Evolutionary conservation across 2,888 invertebrate species (phyloP), one percentile per base, ranked within the genome.

Genomic region (Drosophila aldrichi): DNA sequence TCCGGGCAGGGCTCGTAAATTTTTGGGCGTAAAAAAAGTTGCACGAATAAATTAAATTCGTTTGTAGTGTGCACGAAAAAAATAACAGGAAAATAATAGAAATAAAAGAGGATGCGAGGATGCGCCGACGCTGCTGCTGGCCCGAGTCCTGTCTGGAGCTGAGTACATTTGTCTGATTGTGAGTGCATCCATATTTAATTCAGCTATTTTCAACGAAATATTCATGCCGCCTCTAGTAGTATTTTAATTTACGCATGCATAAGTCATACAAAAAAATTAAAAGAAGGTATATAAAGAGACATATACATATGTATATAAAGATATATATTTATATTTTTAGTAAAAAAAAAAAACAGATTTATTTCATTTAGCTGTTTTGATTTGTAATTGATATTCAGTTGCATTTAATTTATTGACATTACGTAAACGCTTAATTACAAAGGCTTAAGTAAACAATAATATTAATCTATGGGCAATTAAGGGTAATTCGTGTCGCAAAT

Each of bases 21-120:
- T 88, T 49, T 49, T 49, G 74, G 77, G 71, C 77, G 73, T 69
- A 48, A 48, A 48, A 58, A 38, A 46, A 58, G 80, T 74, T 78
- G 64, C 77, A 73, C 74, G 87, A 86, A 86, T 86, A 89, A 86
- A 86, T 86, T 86, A 86, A 86, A 89, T 89, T 89, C 76, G 78
- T 74, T 77, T 76, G 83, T 52, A 51, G 64, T 69, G 66, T 22
- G 65, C 38, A 3, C 41, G 38, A 48, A 34, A 60, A 74, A 51
- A 32, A 36, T 12, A 18, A 49, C n/a, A 14, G 3, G 8, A 18
- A 18, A 22, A 8, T 20, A 20, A 16, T 16, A 16, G 6, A 20
- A 52, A 20, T 22, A 34, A 36, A 51, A 9, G 8, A 22, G 43
- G 49, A 49, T 58, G 34, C 58, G 61, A 56, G 71, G 16, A 57